Conservation (phyloP, 2,797 vertebrate genomes). For the Fistularia tabacaria region DNA sequence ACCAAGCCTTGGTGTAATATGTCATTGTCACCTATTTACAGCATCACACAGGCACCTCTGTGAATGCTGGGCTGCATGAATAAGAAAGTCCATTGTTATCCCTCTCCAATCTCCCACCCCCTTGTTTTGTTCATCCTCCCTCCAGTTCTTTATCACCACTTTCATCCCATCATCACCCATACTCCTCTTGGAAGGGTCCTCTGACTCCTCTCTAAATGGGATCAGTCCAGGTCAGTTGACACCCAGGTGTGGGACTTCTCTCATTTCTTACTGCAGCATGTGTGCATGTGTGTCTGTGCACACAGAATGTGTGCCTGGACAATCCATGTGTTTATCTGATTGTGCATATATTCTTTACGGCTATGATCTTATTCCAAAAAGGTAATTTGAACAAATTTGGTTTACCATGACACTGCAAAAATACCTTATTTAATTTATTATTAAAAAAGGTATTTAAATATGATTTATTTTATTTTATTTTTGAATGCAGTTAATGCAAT, state of each 20-base stretch:
- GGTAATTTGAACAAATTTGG: background rate
- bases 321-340: slow-evolving; percentile 1
- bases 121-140: slow-evolving; percentile 51
- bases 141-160: slow-evolving; percentile 63
- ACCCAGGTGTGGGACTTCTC: slow-evolving; percentile 41
- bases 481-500: too few species aligned
- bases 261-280: slow-evolving; percentile 32
- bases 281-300: background rate
- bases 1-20: slow-evolving; percentile 24
- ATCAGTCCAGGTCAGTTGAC: slow-evolving; percentile 72
- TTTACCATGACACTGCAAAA: too few species aligned
- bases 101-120: slow-evolving; percentile 30
- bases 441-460: too few species aligned
- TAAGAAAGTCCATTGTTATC: slow-evolving; percentile 43
- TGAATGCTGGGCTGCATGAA: slow-evolving; percentile 37
- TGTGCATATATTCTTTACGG: background rate
- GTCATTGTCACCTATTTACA: slow-evolving; percentile 26
- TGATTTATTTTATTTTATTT: too few species aligned
- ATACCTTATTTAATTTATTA: too few species aligned
- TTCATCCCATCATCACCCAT: slow-evolving; percentile 62
- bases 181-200: slow-evolving; percentile 55
- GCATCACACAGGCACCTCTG: slow-evolving; percentile 9
- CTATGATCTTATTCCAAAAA: background rate
- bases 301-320: background rate
- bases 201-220: slow-evolving; percentile 64